Conservation (phyloP, 2,797 vertebrate species). For the Serranus cabrilla region DNA sequence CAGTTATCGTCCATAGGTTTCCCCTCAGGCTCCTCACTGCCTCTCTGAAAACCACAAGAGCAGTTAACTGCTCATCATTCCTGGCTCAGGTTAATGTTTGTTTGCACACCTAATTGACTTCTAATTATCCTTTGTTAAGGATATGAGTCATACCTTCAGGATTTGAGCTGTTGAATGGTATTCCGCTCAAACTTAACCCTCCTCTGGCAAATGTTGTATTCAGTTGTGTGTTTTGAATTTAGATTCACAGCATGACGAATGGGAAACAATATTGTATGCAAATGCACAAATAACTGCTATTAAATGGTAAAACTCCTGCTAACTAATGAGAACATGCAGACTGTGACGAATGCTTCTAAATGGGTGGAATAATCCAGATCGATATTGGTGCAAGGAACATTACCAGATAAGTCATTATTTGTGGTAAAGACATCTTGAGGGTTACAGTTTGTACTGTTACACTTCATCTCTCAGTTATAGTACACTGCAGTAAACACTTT, state of each 20-base stretch:
- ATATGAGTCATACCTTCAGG: constrained; percentile 30
- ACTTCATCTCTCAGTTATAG: constrained; percentile 3
- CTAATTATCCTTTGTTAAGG: constrained; percentile 53
- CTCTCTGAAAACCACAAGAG: constrained; percentile 50
- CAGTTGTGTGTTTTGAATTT: neutral
- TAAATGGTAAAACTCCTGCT: neutral
- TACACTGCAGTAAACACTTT: neutral
- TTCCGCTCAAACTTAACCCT: neutral
- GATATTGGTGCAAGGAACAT: neutral
- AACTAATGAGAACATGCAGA: constrained; percentile 11
- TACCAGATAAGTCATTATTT: neutral
- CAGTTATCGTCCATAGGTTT: constrained; percentile 61
- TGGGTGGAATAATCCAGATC: constrained; percentile 3
- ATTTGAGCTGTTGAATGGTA: constrained; percentile 12
- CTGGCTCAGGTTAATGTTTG: constrained; percentile 66
- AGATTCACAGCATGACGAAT: neutral
- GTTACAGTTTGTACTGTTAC: neutral
- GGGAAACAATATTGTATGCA: neutral
- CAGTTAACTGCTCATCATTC: constrained; percentile 52
- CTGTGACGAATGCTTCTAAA: constrained; percentile 11
- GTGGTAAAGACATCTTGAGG: neutral
- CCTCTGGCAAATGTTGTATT: constrained; percentile 9
- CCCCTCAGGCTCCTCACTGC: constrained; percentile 54
- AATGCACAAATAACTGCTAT: neutral
- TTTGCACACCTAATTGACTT: constrained; percentile 62